These are phyloP conservation scores for Cydia amplana DNA, from an alignment of 1,140 invertebrate genomes.

Conservation along the genomic window DNA sequence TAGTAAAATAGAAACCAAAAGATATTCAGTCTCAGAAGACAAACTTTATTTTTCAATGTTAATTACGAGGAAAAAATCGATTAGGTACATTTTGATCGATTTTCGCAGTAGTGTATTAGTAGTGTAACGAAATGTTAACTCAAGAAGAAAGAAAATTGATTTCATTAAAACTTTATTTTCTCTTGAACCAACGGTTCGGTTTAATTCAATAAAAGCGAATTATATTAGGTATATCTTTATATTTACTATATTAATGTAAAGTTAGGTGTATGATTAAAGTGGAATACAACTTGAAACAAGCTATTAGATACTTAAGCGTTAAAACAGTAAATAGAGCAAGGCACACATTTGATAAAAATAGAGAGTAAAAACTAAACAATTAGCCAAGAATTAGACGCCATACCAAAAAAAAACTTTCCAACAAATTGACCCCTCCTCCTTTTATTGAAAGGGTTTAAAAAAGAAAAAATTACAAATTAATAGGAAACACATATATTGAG, in stretches of 20 bases:
- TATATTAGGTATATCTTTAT: background rate
- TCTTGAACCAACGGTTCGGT: background rate
- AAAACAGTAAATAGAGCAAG: slow-evolving; percentile 41
- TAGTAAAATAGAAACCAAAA: background rate
- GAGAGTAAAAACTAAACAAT: background rate
- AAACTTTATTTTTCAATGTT: slow-evolving; percentile 2
- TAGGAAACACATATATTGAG: too few relatives aligned
- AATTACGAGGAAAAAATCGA: background rate
- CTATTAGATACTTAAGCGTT: background rate
- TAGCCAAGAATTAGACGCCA: too few relatives aligned
- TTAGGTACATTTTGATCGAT: background rate
- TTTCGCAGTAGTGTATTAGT: background rate
- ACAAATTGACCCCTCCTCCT: too few relatives aligned
- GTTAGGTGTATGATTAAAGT: background rate
- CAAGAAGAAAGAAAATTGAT: background rate
- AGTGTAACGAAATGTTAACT: background rate
- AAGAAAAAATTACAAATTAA: too few relatives aligned
- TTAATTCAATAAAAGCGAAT: background rate
- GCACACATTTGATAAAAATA: slow-evolving; percentile 47
- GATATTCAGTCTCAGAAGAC: background rate
- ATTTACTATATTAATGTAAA: background rate
- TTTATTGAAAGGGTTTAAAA: too few relatives aligned
- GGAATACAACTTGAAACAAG: background rate
- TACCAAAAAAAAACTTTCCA: too few relatives aligned
- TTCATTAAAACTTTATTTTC: background rate